phyloP scores from a whole-genome alignment of 2,888 invertebrate species.

The Mythimna loreyi region DNA sequence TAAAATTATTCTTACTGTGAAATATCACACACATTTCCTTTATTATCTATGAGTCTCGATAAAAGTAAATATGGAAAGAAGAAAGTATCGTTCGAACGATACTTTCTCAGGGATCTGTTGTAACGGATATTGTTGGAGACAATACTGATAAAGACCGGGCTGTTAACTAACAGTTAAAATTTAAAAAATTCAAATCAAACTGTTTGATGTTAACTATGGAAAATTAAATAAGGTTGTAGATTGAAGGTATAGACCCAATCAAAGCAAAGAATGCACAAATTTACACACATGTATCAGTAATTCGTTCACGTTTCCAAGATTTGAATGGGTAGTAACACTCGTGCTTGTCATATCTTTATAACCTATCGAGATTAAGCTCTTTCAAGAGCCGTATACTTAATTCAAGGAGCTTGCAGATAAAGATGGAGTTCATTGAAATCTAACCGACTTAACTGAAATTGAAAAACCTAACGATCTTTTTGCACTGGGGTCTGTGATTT shows the following conservation, averaged over 20 bases:
- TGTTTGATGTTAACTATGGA: neutral
- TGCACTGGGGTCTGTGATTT: neutral
- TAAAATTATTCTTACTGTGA: neutral
- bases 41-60: neutral
- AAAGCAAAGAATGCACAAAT: constrained; percentile 7
- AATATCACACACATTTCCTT: neutral
- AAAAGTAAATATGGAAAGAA: neutral
- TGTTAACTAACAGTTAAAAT: neutral
- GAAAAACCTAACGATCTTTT: constrained; percentile 28
- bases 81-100: neutral
- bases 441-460: constrained; percentile 9
- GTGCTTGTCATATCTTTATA: constrained; percentile 35
- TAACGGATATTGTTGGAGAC: neutral
- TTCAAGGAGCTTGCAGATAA: constrained; percentile 46
- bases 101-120: too few species aligned
- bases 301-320: constrained; percentile 39
- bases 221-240: neutral
- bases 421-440: constrained; percentile 27
- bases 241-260: neutral
- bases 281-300: constrained; percentile 26
- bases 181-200: too few species aligned
- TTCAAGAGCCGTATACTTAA: constrained; percentile 37
- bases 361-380: constrained; percentile 42
- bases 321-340: constrained; percentile 41
- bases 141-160: neutral